Evolutionary conservation across 1,140 invertebrate species (phyloP).

Genomic region (Bombus sylvicola): DNA sequence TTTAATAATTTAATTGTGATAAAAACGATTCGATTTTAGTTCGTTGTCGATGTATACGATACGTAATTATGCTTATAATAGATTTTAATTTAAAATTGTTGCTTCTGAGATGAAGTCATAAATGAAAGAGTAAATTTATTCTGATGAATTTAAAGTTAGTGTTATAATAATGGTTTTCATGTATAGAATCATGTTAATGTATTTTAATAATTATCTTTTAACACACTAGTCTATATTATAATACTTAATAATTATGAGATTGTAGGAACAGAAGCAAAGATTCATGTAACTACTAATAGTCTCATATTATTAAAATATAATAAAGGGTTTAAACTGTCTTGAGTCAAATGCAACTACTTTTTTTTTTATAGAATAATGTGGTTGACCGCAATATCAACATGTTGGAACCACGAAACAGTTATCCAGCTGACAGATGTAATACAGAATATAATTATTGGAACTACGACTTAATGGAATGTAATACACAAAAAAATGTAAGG

Average conservation of each 20-base stretch:
- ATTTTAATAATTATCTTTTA: not conserved
- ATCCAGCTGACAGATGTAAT: slow-evolving; percentile 70
- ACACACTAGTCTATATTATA: not conserved
- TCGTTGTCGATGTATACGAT: not conserved
- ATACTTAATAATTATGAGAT: not conserved
- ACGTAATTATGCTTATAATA: not conserved
- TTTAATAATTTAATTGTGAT: not conserved
- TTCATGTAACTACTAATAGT: not conserved
- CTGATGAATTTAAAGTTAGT: not conserved
- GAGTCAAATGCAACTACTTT: not conserved
- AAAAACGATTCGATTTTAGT: not conserved
- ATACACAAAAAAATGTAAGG: slow-evolving; percentile 76
- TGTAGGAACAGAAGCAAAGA: not conserved
- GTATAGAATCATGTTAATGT: not conserved
- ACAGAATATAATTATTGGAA: slow-evolving; percentile 77
- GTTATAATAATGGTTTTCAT: not conserved
- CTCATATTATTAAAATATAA: not conserved
- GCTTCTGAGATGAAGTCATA: not conserved
- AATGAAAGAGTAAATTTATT: not conserved
- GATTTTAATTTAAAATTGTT: slow-evolving; percentile 14
- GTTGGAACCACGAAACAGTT: slow-evolving; percentile 76
- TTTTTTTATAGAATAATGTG: slow-evolving; percentile 62
- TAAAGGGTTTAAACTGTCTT: not conserved
- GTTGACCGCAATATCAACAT: slow-evolving; percentile 75
- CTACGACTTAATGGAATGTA: slow-evolving; percentile 74